Base-by-base conservation (phyloP, 2,888 invertebrate genomes). In the Uropetala carovei region DNA sequence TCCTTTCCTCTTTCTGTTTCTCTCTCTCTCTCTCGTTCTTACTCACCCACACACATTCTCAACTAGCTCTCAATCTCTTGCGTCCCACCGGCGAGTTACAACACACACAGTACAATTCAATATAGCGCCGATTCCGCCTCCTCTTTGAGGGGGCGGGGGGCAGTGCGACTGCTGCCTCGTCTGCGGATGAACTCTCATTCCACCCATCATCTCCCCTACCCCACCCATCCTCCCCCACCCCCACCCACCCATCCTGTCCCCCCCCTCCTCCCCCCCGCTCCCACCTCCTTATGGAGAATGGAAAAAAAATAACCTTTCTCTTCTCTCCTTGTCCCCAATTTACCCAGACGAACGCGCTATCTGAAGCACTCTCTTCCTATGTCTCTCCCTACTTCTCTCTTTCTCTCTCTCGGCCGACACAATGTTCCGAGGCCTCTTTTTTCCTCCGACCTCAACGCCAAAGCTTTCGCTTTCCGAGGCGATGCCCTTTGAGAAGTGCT, bases 281-380 rank as follows among this genome's bases (percentile, higher is more conserved):
- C 43, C 75, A 8, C 75, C 11, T 22, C 11, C 22, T 10, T 13
- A 11, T 75, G 27, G 75, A 43, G 75, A 75, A 75, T 22, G 75
- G 75, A 9, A 27, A 13, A 27, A 13, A 27, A 27, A 18, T 75
- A 75, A 75, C 75, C 75, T 75, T 75, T 75, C 75, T 75, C 22
- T 75, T 75, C 75, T 75, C 75, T 75, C 75, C 75, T 75, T 75
- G 75, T 75, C 75, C 75, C 75, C 75, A 27, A 75, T 75, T 22
- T 75, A 27, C 27, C 27, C 75, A 75, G 75, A 22, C 18, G 68
- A 68, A 75, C 22, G 75, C 75, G 75, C 27, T 75, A 75, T 75
- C 27, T 14, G 11, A 75, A 27, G 75, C 18, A 75, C 75, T 75
- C 75, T 75, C 75, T 75, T 75, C 75, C 75, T 75, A 75, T 75